Base-by-base conservation (phyloP, 2,888 invertebrate genomes). In the Acronicta psi region DNA sequence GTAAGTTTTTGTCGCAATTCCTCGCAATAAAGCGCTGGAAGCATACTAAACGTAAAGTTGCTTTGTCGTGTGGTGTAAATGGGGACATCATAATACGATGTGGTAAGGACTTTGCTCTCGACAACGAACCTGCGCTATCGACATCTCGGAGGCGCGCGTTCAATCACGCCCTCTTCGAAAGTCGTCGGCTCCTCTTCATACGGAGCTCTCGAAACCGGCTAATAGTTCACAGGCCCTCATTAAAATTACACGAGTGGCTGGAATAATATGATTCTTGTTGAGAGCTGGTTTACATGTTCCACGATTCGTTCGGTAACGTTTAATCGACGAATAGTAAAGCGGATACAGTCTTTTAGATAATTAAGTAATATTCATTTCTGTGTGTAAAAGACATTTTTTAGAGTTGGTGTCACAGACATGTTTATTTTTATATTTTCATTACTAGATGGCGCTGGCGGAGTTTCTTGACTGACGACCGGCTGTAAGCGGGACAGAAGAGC, bases 121-220 rank as follows among this genome's bases (percentile, higher is more conserved):
- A 73, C 56, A 55, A 49, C 57, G 68, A 74, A 76, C 81, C 80
- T 86, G 85, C 80, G 77, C 80, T 85, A 85, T 85, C 85, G 78
- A 72, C 77, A 81, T 84, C 85, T 80, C 73, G 45, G 69, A 73
- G 70, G 67, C 75, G 58, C 59, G 59, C 75, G 75, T 69, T 80
- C 83, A 71, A 80, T 82, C 79, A 79, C 80, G 75, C 57, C 74
- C 82, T 56, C 85, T 84, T 68, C 71, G 52, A 16, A 73, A 83
- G 86, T 81, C 83, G 80, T 64, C 75, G 81, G 72, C 81, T 80
- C 79, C 74, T 73, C 84, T 84, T 75, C 67, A 77, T 59, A 51
- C 64, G 47, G 20, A 29, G 52, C 61, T 69, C 80, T 82, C 67
- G 64, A 61, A 59, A 43, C 41, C 64, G 49, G 69, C 75, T 81